phyloP scores from a whole-genome alignment of 2,113 vertebrate genomes.

The Daboia siamensis region DNA sequence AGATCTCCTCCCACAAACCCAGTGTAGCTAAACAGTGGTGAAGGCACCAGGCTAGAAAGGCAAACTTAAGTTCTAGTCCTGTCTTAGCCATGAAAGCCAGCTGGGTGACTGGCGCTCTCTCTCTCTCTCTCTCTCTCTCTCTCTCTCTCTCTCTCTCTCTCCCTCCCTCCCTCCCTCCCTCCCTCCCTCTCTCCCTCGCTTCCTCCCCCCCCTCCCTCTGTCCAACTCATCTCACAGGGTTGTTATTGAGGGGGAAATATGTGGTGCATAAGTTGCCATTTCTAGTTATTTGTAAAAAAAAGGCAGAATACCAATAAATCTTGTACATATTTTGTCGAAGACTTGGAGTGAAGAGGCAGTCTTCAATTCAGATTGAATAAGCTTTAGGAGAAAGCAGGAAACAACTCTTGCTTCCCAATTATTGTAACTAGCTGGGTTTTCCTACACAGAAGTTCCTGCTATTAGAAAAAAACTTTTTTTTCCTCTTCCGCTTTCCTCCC shows the following conservation, averaged over 20 bases:
- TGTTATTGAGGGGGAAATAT: neutral
- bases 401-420: neutral
- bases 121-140: too few species aligned
- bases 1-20: neutral
- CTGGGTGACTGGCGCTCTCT: neutral
- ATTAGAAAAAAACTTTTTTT: neutral
- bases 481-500: neutral
- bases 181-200: too few species aligned
- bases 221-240: neutral
- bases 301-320: neutral
- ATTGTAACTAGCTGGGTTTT: neutral
- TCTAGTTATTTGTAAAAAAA: neutral
- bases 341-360: neutral
- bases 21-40: neutral
- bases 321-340: neutral
- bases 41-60: neutral
- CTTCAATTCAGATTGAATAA: neutral
- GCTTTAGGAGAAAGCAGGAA: neutral
- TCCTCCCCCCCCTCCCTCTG: accelerated
- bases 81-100: neutral
- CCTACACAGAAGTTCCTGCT: neutral
- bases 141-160: too few species aligned
- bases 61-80: neutral
- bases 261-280: neutral
- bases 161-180: accelerated